Evolutionary conservation across 2,113 vertebrate species (phyloP).

Genomic region (Nerophis lumbriciformis): DNA sequence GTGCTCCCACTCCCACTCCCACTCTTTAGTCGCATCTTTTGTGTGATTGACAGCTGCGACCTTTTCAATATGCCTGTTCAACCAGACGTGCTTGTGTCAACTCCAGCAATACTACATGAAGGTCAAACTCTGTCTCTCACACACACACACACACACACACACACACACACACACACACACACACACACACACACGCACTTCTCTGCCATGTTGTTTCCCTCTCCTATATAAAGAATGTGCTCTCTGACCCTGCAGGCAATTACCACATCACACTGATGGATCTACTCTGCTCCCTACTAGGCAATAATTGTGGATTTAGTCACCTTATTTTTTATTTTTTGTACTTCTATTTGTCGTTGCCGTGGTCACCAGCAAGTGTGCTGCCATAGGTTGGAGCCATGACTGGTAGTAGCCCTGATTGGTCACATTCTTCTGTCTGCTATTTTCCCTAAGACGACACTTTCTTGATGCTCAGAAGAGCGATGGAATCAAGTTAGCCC

Average conservation of each 20-base stretch:
- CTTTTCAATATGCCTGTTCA: conserved; percentile 77
- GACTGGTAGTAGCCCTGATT: conserved; percentile 39
- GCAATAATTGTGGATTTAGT: conserved; percentile 65
- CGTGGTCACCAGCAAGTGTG: conserved; percentile 46
- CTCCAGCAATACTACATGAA: conserved; percentile 69
- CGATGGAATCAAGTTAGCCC: no score
- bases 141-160: conserved; percentile 22
- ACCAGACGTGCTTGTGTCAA: conserved; percentile 72
- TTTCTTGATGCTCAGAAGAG: background rate
- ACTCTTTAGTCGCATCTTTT: conserved; percentile 20
- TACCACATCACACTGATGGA: conserved; percentile 62
- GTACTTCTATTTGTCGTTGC: conserved; percentile 39
- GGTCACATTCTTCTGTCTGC: conserved; percentile 16
- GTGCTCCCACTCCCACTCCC: conserved; percentile 32
- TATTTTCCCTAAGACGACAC: background rate
- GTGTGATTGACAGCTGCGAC: conserved; percentile 73
- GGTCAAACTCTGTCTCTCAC: conserved; percentile 62
- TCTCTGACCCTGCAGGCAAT: conserved; percentile 59
- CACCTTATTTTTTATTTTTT: conserved; percentile 12
- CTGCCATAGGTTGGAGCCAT: conserved; percentile 44
- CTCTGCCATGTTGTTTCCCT: conserved; percentile 52
- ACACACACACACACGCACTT: conserved; percentile 16
- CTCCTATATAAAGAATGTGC: conserved; percentile 62
- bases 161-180: conserved; percentile 9
- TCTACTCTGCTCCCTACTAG: conserved; percentile 48